These are phyloP conservation scores for Spinibarbus caldwelli DNA, from an alignment of 2,797 vertebrate genomes.

Conservation along the genomic window DNA sequence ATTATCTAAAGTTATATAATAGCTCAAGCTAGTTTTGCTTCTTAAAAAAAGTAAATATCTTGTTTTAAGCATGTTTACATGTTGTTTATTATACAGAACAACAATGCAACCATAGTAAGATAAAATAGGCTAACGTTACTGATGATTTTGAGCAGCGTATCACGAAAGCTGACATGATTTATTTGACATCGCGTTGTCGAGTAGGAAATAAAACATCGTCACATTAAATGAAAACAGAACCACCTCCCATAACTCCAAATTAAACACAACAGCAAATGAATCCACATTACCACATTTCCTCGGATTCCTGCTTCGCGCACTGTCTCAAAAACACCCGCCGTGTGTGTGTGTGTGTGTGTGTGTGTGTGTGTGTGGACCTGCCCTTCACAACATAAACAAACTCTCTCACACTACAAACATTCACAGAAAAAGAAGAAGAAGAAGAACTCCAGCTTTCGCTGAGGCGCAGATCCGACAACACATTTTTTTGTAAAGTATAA, in stretches of 20 bases:
- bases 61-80: not conserved
- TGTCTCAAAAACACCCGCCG: constrained; percentile 13
- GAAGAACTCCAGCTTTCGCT: not conserved
- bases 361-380: not conserved
- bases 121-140: not conserved
- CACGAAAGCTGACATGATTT: not conserved
- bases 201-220: not conserved
- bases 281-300: constrained; percentile 33
- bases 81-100: not conserved
- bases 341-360: not conserved
- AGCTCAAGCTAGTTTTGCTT: not conserved
- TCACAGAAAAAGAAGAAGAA: not conserved
- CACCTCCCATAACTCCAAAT: not conserved
- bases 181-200: not conserved
- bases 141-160: not conserved
- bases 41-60: not conserved
- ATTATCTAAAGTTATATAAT: not conserved
- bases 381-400: constrained; percentile 26
- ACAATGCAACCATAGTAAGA: too few relatives aligned
- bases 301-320: not conserved
- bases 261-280: constrained; percentile 1
- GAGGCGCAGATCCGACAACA: not conserved
- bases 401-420: constrained; percentile 13
- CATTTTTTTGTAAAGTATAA: not conserved
- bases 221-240: not conserved